These are phyloP conservation scores for Oryzias dopingdopingensis DNA, from an alignment of 2,797 vertebrate genomes.

Conservation along the genomic window DNA sequence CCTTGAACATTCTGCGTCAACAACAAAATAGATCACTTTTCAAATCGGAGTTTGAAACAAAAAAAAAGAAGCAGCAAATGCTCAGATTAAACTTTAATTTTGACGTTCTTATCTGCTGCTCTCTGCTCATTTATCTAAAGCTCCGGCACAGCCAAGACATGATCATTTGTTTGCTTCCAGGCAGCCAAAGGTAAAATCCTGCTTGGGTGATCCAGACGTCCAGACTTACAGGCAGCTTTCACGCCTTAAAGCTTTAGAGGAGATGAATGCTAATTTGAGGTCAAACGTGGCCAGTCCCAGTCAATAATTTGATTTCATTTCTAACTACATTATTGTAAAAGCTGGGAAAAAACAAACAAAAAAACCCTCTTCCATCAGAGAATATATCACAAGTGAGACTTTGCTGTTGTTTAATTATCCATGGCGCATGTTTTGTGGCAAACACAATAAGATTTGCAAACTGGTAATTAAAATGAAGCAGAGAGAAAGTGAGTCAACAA, in stretches of 20 bases:
- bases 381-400: conserved; percentile 1
- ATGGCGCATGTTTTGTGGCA: conserved; percentile 32
- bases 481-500: conserved; percentile 31
- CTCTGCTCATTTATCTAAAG: conserved; percentile 17
- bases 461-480: conserved; percentile 25
- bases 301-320: conserved; percentile 27
- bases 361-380: conserved; percentile 1
- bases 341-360: too few species aligned
- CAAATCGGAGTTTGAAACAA: too few species aligned
- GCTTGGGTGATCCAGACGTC: conserved; percentile 36
- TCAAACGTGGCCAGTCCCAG: conserved; percentile 41
- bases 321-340: conserved; percentile 4
- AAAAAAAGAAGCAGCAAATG: conserved; percentile 10
- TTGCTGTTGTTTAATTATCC: conserved; percentile 34
- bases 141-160: conserved; percentile 15
- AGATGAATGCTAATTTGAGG: conserved; percentile 46
- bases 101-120: conserved; percentile 5
- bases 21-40: too few species aligned
- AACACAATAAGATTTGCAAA: conserved; percentile 36
- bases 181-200: conserved; percentile 47
- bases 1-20: too few species aligned
- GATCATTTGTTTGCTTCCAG: conserved; percentile 31
- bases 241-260: conserved; percentile 33
- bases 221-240: conserved; percentile 44
- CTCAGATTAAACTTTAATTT: conserved; percentile 18